Evolutionary conservation across 2,888 invertebrate species (phyloP), one percentile per base, ranked within the genome.

Genomic region (Dichetophora obliterata): DNA sequence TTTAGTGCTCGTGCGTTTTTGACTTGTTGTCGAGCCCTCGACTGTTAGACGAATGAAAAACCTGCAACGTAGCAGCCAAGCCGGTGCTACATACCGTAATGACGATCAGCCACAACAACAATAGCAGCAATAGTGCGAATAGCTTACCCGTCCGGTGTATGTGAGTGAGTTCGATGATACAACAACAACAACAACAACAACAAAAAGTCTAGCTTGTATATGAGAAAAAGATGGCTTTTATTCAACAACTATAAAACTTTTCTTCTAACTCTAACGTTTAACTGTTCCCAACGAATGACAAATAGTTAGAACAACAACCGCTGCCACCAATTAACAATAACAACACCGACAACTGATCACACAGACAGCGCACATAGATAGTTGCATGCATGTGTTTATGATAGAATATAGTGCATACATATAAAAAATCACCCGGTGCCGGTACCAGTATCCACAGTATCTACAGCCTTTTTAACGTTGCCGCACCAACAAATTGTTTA

Each of bases 11-110:
- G 65, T 69, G 31, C 48, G 52, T 61, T 76, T 54, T 72, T 48
- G 37, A 11, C 54, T 61, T 82, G 84, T 81, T 80, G 79, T 80
- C 83, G 83, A 81, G 78, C 81, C 79, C 83, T 81, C 85, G 80
- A 84, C 82, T 82, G 85, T 85, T 85, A 83, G 81, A 81, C 84
- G 86, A 85, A 80, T 85, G 86, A 78, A 61, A 75, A 83, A 82
- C 80, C 81, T 82, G 82, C 84, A 84, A 71, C 80, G 82, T 78
- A 80, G 79, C 80, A 78, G 66, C 77, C 71, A 37, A 24, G 66
- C 52, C 54, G 74, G 50, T 63, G 54, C 70, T 70, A 57, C 43
- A 43, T n/a, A 14, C 43, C 3, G 9, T 59, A 14, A 14, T 61
- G 63, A 63, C 63, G 63, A 63, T 63, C 63, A 31, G 61, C 57